Conservation (phyloP, 2,888 invertebrate species). For the Megalurothrips usitatus region DNA sequence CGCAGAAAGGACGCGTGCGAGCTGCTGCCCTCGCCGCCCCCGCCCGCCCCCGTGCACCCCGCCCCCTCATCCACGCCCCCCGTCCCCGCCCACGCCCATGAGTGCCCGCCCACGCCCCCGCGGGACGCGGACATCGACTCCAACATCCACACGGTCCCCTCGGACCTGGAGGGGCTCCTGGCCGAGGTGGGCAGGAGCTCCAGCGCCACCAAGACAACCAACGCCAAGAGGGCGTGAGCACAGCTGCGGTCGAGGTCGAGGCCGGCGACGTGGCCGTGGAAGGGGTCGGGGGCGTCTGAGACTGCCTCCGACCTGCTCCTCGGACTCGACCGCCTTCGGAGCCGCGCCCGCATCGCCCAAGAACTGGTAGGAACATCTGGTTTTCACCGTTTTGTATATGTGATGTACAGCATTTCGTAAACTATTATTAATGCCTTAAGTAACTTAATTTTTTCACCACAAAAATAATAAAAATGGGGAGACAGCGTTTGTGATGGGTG, state of each 20-base stretch:
- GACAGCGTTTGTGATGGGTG: no score
- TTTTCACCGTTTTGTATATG: neutral
- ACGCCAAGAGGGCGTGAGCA: neutral
- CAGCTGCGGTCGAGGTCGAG: neutral
- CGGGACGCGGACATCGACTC: constrained; percentile 49
- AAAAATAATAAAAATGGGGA: no score
- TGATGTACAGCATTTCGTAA: neutral
- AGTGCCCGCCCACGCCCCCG: constrained; percentile 29
- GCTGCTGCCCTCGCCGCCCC: constrained; percentile 39
- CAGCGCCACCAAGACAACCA: neutral
- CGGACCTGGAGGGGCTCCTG: constrained; percentile 57
- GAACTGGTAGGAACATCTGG: no score
- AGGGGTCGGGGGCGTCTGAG: no score
- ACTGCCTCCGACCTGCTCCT: neutral
- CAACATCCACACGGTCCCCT: constrained; percentile 58
- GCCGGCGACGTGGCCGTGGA: neutral
- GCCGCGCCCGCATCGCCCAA: neutral
- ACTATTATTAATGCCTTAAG: constrained; percentile 10
- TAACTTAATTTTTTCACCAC: no score
- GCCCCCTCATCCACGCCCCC: constrained; percentile 31
- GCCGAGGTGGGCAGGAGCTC: neutral
- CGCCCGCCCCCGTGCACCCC: constrained; percentile 30
- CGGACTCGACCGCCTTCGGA: constrained; percentile 27
- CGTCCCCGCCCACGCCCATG: constrained; percentile 19
- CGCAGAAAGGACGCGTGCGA: constrained; percentile 37